A percentile compares a stretch with the other conserved stretches of the same genome.
Conservation (phyloP, 1,140 invertebrate species). For the Dinoponera quadriceps region DNA sequence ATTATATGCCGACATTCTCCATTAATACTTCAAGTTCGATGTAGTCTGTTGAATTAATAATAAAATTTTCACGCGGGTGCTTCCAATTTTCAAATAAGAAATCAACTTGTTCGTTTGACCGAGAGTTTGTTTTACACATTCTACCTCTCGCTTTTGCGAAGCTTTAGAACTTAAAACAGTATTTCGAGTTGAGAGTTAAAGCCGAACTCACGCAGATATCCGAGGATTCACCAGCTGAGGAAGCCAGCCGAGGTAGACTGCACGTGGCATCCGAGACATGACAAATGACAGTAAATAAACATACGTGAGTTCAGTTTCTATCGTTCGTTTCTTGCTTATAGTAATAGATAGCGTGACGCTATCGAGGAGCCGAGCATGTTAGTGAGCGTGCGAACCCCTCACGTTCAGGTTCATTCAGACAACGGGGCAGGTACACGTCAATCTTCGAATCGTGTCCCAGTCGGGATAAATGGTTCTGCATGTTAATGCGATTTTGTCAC, state of each 20-base stretch:
- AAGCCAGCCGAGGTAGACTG: neutral
- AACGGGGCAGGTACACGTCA: conserved; percentile 30
- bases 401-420: conserved; percentile 16
- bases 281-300: conserved; percentile 48
- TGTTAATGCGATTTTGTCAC: conserved; percentile 35
- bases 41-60: no score
- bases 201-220: neutral
- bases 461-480: conserved; percentile 11
- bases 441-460: conserved; percentile 28
- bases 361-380: neutral
- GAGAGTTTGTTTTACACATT: no score
- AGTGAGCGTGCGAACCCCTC: neutral
- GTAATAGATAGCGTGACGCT: neutral
- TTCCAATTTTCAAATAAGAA: no score
- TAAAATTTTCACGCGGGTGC: no score
- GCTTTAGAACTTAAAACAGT: no score
- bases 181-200: no score
- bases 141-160: no score
- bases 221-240: neutral
- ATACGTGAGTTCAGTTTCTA: conserved; percentile 10
- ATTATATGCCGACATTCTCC: no score
- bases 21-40: no score
- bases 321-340: conserved; percentile 46
- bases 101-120: no score
- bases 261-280: neutral